phyloP scores from a whole-genome alignment of 2,888 invertebrate species.

The Abscondita cerata region DNA sequence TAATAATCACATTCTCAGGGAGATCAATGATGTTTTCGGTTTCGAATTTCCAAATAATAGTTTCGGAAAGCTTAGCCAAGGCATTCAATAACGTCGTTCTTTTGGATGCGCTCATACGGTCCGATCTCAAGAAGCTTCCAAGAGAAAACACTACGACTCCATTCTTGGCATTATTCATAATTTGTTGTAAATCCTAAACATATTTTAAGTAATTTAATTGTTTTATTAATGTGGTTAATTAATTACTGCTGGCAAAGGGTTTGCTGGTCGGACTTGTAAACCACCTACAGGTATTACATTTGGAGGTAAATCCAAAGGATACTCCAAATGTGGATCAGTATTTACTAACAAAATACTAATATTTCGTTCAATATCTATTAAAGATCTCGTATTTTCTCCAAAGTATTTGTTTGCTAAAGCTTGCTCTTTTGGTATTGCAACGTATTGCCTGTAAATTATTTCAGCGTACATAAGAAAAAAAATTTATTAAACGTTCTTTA shows the following conservation, averaged over 20 bases:
- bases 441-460: constrained; percentile 22
- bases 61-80: constrained; percentile 51
- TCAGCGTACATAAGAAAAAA: constrained; percentile 30
- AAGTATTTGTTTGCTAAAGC: constrained; percentile 40
- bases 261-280: constrained; percentile 46
- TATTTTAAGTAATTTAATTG: constrained; percentile 3
- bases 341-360: constrained; percentile 49
- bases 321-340: constrained; percentile 46
- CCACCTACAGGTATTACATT: constrained; percentile 55
- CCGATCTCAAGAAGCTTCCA: constrained; percentile 49
- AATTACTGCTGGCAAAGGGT: constrained; percentile 47
- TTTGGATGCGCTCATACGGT: constrained; percentile 37
- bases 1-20: constrained; percentile 51
- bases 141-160: constrained; percentile 54
- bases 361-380: constrained; percentile 43
- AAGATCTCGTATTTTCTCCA: constrained; percentile 40
- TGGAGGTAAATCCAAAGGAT: constrained; percentile 49
- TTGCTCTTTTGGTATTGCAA: constrained; percentile 32
- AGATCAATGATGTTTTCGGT: constrained; percentile 42
- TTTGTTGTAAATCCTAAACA: constrained; percentile 29
- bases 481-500: constrained; percentile 41
- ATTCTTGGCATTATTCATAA: constrained; percentile 45
- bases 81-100: constrained; percentile 41
- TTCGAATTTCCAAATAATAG: constrained; percentile 54
- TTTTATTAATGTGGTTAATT: constrained; percentile 13